Evolutionary conservation across 2,113 vertebrate species (phyloP).

Genomic region (Rana temporaria): DNA sequence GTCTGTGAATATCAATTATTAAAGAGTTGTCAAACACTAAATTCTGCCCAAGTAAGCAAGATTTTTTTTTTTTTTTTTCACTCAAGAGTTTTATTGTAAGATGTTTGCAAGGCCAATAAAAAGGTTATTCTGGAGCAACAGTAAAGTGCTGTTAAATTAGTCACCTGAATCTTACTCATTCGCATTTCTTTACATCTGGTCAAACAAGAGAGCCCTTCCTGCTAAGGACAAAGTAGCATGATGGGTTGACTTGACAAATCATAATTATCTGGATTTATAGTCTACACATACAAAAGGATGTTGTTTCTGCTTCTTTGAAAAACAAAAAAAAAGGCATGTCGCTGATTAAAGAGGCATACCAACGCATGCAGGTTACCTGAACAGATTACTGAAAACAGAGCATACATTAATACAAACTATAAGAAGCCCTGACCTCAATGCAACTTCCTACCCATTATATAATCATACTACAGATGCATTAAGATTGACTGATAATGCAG

Average conservation of each 20-base stretch:
- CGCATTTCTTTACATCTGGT: slow-evolving; percentile 73
- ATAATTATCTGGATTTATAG: slow-evolving; percentile 79
- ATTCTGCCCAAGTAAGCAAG: neutral
- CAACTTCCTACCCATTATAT: slow-evolving; percentile 64
- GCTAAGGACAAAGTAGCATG: slow-evolving; percentile 59
- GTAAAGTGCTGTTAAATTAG: slow-evolving; percentile 96
- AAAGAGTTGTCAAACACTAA: too few species aligned
- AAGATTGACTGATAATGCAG: slow-evolving; percentile 72
- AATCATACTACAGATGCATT: slow-evolving; percentile 69
- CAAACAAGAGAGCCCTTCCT: slow-evolving; percentile 91
- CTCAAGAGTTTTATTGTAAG: slow-evolving; percentile 83
- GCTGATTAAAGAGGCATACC: slow-evolving; percentile 63
- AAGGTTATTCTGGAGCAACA: slow-evolving; percentile 82
- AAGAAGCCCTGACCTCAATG: slow-evolving; percentile 64
- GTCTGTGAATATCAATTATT: too few species aligned
- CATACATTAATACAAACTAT: slow-evolving; percentile 69
- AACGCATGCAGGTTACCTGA: slow-evolving; percentile 75
- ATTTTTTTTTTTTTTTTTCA: neutral
- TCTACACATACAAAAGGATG: slow-evolving; percentile 67
- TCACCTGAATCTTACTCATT: slow-evolving; percentile 84
- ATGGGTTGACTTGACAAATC: slow-evolving; percentile 62
- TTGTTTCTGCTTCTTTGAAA: slow-evolving; percentile 60
- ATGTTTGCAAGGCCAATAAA: slow-evolving; percentile 89
- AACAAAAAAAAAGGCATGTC: slow-evolving; percentile 61
- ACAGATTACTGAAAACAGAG: slow-evolving; percentile 67